Evolutionary conservation across 1,140 invertebrate genomes (phyloP), one percentile per base, ranked within the genome.

Genomic region (Delia radicum): DNA sequence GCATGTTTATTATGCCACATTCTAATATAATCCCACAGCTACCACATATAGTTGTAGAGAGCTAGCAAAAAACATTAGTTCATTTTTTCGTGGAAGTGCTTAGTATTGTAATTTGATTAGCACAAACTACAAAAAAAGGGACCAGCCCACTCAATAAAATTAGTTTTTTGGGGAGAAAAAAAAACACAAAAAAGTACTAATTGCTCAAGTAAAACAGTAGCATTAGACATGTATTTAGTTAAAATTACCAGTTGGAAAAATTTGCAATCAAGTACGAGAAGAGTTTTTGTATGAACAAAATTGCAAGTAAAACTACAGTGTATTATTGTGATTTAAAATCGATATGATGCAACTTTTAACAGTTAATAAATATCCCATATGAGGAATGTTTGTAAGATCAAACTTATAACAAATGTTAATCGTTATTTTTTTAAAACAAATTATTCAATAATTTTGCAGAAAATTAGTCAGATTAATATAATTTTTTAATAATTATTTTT

Each of bases 111-210:
- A 37, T 69, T 69, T 69, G 65, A 33, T 69, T 21, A 55, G 10
- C 48, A 55, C 21, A 21, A 55, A 55, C n/a, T 21, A n/a, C 48
- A 21, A 33, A 69, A 31, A 69, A 69, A 28, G 65, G 18, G 29
- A 33, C 65, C 62, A 27, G 65, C 65, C 65, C 65, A 69, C 65
- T 69, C 65, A 69, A 69, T 69, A 18, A 69, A 69, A 55, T 55
- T 55, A 21, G 48, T 55, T 55, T 55, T 55, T 55, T 55, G 48
- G 48, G n/a, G 18, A 21, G 24, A 55, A 21, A 6, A 55, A 21
- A 7, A 21, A 55, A 55, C 48, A 55, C 7, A 33, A 33, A n/a
- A n/a, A n/a, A n/a, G n/a, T n/a, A 55, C 48, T 55, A 55, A 55
- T 55, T 55, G 48, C 48, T 18, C 18, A 55, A 55, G 24, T 21